A percentile compares a stretch with the other conserved stretches of the same genome.
These are phyloP conservation scores for Pammene fasciana DNA, from an alignment of 2,888 invertebrate genomes.

Conservation along the genomic window DNA sequence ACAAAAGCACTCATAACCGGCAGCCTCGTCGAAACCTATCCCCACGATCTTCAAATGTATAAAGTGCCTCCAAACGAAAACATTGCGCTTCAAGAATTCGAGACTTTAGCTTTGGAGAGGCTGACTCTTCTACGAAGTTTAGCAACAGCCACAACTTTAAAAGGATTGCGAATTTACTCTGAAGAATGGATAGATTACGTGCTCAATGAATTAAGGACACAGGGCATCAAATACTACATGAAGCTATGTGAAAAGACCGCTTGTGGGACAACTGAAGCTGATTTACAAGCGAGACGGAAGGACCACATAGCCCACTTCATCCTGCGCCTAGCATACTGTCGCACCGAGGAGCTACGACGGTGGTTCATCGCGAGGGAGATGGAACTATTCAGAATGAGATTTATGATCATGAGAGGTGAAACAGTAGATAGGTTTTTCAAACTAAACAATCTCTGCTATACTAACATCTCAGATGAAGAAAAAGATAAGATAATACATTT, in stretches of 20 bases:
- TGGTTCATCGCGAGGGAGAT: conserved; percentile 96
- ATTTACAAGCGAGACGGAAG: conserved; percentile 86
- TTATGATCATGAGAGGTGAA: conserved; percentile 85
- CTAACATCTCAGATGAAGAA: conserved; percentile 86
- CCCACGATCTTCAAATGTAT: conserved; percentile 92
- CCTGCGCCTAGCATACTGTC: conserved; percentile 94
- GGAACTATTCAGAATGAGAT: conserved; percentile 93
- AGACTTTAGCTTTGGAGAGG: conserved; percentile 93
- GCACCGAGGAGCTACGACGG: conserved; percentile 90
- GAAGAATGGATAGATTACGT: conserved; percentile 88
- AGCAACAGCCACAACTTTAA: conserved; percentile 87
- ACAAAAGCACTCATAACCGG: conserved; percentile 63
- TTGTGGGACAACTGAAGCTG: conserved; percentile 82
- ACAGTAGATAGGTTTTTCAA: conserved; percentile 86
- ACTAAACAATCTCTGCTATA: conserved; percentile 86
- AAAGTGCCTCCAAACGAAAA: conserved; percentile 88
- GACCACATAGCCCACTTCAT: conserved; percentile 98
- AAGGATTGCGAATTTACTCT: conserved; percentile 84
- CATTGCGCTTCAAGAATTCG: conserved; percentile 92
- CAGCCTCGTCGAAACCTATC: conserved; percentile 84
- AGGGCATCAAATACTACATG: conserved; percentile 86
- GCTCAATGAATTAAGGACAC: conserved; percentile 85
- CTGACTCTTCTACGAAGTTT: conserved; percentile 90
- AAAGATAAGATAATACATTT: conserved; percentile 84
- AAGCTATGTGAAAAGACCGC: conserved; percentile 84